Evolutionary conservation across 2,888 invertebrate genomes (phyloP).

Genomic region (Apoda limacodes): DNA sequence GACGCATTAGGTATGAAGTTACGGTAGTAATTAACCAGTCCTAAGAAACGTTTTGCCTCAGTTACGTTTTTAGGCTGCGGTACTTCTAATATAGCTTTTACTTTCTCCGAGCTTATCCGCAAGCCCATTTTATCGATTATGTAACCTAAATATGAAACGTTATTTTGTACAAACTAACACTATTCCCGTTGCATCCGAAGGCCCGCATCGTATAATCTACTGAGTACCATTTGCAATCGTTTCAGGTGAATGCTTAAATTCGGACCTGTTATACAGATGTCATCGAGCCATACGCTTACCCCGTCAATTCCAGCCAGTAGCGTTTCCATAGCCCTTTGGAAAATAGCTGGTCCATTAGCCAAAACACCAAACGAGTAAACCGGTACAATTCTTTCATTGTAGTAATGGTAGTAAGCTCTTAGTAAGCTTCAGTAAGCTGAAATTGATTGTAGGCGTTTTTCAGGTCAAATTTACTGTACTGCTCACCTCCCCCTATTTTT

Average conservation of each 20-base stretch:
- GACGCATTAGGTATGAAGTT: slow-evolving; percentile 15
- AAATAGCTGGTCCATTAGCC: slow-evolving; percentile 16
- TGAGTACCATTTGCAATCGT: slow-evolving; percentile 8
- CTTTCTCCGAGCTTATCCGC: slow-evolving; percentile 10
- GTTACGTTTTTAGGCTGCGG: too few relatives aligned
- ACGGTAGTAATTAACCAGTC: slow-evolving; percentile 15
- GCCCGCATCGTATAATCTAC: slow-evolving; percentile 10
- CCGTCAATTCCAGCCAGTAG: slow-evolving; percentile 14
- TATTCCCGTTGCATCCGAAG: slow-evolving; percentile 13
- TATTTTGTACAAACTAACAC: slow-evolving; percentile 13
- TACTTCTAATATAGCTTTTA: slow-evolving; percentile 9
- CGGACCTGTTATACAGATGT: slow-evolving; percentile 12
- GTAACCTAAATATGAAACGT: slow-evolving; percentile 12
- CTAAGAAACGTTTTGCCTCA: slow-evolving; percentile 14
- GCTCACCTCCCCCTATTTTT: slow-evolving; percentile 9
- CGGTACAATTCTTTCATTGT: slow-evolving; percentile 15
- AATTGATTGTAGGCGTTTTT: slow-evolving; percentile 17
- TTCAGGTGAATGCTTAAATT: slow-evolving; percentile 8
- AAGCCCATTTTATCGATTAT: slow-evolving; percentile 9
- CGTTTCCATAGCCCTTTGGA: slow-evolving; percentile 15
- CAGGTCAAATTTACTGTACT: slow-evolving; percentile 15
- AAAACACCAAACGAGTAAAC: slow-evolving; percentile 16
- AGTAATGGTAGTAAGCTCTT: slow-evolving; percentile 18
- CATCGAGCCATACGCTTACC: slow-evolving; percentile 14
- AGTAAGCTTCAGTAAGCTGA: slow-evolving; percentile 11